These are phyloP conservation scores for Cephus cinctus DNA, from an alignment of 1,140 invertebrate species.

Conservation along the genomic window DNA sequence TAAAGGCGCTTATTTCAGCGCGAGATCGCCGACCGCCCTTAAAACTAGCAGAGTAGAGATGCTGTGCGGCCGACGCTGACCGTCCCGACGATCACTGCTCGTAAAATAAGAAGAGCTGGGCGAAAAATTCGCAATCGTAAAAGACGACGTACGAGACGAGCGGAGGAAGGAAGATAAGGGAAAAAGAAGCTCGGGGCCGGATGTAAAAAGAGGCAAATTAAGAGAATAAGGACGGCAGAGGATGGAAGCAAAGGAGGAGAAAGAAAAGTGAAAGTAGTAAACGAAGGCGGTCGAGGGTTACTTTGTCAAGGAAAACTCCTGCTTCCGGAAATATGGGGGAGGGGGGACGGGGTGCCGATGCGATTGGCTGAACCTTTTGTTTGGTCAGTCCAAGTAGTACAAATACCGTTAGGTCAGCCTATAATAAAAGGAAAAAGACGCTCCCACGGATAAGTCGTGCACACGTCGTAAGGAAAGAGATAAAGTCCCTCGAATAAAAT, in stretches of 20 bases:
- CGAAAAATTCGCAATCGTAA: background rate
- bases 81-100: too few species aligned
- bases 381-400: background rate
- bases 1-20: too few species aligned
- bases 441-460: background rate
- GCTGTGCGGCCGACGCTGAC: too few species aligned
- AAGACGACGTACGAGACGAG: too few species aligned
- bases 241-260: background rate
- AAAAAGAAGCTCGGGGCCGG: background rate
- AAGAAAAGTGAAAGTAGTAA: too few species aligned
- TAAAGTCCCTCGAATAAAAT: background rate
- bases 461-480: background rate
- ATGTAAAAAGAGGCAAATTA: background rate
- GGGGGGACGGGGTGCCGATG: background rate
- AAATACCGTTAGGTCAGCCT: conserved; percentile 1
- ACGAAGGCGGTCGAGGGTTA: too few species aligned
- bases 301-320: too few species aligned
- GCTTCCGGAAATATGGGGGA: too few species aligned
- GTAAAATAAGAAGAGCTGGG: background rate
- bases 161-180: too few species aligned
- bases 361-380: background rate
- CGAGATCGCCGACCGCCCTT: too few species aligned
- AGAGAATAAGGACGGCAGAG: too few species aligned
- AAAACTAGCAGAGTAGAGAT: too few species aligned
- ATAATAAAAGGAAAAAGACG: background rate